Conservation (phyloP, 1,140 invertebrate genomes). For the Heliconius congener region DNA sequence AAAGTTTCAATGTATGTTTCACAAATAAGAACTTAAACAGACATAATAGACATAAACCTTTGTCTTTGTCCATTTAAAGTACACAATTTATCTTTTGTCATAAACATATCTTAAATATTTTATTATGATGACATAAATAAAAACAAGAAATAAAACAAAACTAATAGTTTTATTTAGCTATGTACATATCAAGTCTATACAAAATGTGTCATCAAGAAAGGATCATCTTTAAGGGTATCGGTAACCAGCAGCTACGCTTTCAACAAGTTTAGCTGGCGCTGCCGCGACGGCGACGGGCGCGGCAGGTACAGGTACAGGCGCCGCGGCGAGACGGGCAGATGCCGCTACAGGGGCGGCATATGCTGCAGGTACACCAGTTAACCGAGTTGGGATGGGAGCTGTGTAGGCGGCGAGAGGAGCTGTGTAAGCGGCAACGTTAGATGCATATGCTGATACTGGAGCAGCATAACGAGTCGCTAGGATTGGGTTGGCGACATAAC, state of each 20-base stretch:
- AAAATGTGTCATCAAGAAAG: constrained; percentile 50
- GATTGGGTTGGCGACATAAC: constrained; percentile 48
- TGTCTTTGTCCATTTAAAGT: too few species aligned
- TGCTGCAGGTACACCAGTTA: constrained; percentile 29
- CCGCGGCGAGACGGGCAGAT: constrained; percentile 42
- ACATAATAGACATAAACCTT: too few species aligned
- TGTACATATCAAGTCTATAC: constrained; percentile 70
- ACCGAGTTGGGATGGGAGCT: constrained; percentile 43
- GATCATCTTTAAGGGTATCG: constrained; percentile 57
- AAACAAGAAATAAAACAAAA: constrained; percentile 41
- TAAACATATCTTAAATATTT: not conserved
- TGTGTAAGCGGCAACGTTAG: constrained; percentile 29
- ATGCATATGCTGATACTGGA: constrained; percentile 27
- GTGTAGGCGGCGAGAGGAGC: constrained; percentile 44
- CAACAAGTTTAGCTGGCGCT: constrained; percentile 60
- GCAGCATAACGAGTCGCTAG: constrained; percentile 41
- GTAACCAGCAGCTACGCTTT: constrained; percentile 59
- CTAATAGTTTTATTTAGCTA: constrained; percentile 54
- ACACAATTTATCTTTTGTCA: not conserved
- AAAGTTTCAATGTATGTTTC: too few species aligned
- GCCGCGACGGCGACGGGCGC: constrained; percentile 34
- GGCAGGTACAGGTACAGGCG: constrained; percentile 30
- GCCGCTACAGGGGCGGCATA: constrained; percentile 41
- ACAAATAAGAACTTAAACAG: too few species aligned
- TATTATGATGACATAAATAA: not conserved